Base-by-base conservation (phyloP, 2,888 invertebrate species). In the Cephus sareptanus region DNA sequence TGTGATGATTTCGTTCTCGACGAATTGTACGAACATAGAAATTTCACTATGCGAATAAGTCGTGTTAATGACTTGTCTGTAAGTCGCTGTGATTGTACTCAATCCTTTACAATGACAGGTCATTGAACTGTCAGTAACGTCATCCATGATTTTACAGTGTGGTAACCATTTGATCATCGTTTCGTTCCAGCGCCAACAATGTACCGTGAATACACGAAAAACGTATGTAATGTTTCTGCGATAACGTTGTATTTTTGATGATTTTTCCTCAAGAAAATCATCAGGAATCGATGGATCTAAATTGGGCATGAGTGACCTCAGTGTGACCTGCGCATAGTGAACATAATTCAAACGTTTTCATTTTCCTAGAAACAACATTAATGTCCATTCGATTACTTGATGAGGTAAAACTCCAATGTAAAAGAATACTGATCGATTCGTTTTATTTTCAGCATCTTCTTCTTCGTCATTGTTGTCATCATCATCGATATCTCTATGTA, bases 401-500 rank as follows among this genome's bases (percentile, higher is more conserved):
- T 78, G 78, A n/a, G 78, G 78, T 35, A 78, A 75, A 71, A 78
- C 34, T 15, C 75, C 78, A 31, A 78, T 56, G 70, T 75, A 73
- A 56, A 75, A 78, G 34, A 34, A 78, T 30, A 75, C 34, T 34
- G 34, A 34, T 74, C 30, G 30, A 73, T 77, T 40, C 34, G 15
- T 75, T 4, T 69, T 13, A 69, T 69, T 37, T n/a, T 70, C 40
- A 74, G 75, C 34, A n/a, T 75, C 56, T 4, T 70, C n/a, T 33
- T 30, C 70, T 13, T 33, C 70, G 30, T 70, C 11, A 70, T 30
- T 6, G 30, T 31, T 70, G 11, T 30, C 70, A 30, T 30, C 70
- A 30, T 70, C 70, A 11, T 1, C 31, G n/a, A 31, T 33, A 70
- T 70, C 13, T 12, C 12, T 33, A 3, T 76, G 68, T 68, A 78